A percentile compares a stretch with the other conserved stretches of the same genome.
Evolutionary conservation across 2,797 vertebrate species (phyloP).

Genomic region (Atherinosoma microstoma): DNA sequence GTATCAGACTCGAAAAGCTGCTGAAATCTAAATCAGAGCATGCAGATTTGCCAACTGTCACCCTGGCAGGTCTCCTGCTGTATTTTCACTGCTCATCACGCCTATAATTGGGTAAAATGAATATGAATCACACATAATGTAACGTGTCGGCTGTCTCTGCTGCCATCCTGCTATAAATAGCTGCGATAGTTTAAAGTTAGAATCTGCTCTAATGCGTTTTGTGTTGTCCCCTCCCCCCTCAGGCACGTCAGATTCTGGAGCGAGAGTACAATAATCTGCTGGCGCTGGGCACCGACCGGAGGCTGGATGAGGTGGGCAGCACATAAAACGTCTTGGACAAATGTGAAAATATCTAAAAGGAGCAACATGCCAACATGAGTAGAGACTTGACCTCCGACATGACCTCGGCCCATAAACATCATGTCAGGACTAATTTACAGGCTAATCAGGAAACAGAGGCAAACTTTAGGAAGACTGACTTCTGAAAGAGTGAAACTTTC

Average conservation of each 20-base stretch:
- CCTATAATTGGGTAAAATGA: slow-evolving; percentile 35
- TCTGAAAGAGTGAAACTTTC: too few relatives aligned
- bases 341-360: background rate
- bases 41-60: slow-evolving; percentile 61
- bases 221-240: slow-evolving; percentile 14
- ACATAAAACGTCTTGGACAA: background rate
- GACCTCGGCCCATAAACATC: too few relatives aligned
- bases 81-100: slow-evolving; percentile 44
- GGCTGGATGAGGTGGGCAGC: slow-evolving; percentile 95
- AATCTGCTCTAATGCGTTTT: background rate
- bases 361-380: too few relatives aligned
- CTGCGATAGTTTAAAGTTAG: slow-evolving; percentile 25
- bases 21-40: slow-evolving; percentile 50
- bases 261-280: slow-evolving; percentile 98
- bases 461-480: too few relatives aligned
- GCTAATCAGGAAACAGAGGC: too few relatives aligned
- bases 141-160: slow-evolving; percentile 45
- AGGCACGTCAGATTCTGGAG: slow-evolving; percentile 99
- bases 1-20: slow-evolving; percentile 41
- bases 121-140: slow-evolving; percentile 17
- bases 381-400: background rate
- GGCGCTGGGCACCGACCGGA: slow-evolving; percentile 97
- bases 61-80: slow-evolving; percentile 49
- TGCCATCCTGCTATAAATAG: slow-evolving; percentile 57
- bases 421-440: too few relatives aligned